Evolutionary conservation across 1,140 invertebrate species (phyloP), one percentile per base, ranked within the genome.

Genomic region (Drosophila sproati): DNA sequence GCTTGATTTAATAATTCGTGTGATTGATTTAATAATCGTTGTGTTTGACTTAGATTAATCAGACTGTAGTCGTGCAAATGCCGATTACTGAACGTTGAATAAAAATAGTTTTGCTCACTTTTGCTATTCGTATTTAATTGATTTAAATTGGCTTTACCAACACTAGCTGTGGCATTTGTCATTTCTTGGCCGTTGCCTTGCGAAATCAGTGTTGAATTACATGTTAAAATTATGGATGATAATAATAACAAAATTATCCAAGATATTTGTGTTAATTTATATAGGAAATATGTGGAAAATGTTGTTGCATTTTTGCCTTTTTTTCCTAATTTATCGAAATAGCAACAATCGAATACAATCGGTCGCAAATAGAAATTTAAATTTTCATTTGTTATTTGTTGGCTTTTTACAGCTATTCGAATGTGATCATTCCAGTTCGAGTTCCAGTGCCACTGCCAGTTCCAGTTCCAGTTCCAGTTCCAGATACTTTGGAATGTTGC

Each of bases 21-120:
- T 20, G 20, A 20, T 20, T 20, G 20, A 20, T 20, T 20, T 20
- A 20, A 20, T 20, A 20, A 20, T 20, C 20, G 20, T 20, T 20
- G 20, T 20, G 20, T 20, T 54, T 73, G 75, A 55, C 77, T 85
- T 80, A 89, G 12, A 83, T 56, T 78, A 72, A 83, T 89, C 70
- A 89, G 77, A 83, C 85, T 88, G 77, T 83, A 80, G 62, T 37
- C 63, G 62, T 78, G 61, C 63, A 51, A 66, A 50, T 59, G 61
- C 20, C 28, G 45, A 67, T 73, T 81, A 60, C 20, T 20, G 20
- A 20, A 20, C 20, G 28, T 54, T 12, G 32, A 6, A 35, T 62
- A 55, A 35, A 61, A 10, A 39, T 62, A 12, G 43, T 56, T 56
- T 5, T 7, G 51, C 3, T 59, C 39, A 35, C 37, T 61, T 28